Percentiles rank a stretch among this genome's conserved stretches.
Evolutionary conservation across 2,797 vertebrate genomes (phyloP).

Genomic region (Clarias laeviceps): DNA sequence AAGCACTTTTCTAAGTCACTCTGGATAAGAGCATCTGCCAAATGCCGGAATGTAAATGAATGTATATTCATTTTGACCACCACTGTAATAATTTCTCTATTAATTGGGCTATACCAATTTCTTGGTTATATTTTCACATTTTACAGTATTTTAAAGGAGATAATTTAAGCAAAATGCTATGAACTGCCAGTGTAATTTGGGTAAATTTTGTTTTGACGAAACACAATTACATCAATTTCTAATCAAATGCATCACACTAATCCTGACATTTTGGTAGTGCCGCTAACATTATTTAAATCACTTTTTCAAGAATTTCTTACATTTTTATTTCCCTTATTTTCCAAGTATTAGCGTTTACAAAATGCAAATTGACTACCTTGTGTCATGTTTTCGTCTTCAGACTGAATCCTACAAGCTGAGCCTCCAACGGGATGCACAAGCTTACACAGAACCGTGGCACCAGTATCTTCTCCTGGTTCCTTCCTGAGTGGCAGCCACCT

Average conservation of each 20-base stretch:
- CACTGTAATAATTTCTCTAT: background rate
- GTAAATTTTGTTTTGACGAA: background rate
- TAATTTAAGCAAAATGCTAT: background rate
- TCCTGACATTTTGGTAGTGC: background rate
- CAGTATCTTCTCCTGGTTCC: slow-evolving; percentile 79
- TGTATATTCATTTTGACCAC: no score
- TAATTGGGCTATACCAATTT: background rate
- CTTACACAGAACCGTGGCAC: slow-evolving; percentile 79
- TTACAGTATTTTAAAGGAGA: background rate
- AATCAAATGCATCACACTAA: background rate
- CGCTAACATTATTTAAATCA: background rate
- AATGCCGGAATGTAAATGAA: no score
- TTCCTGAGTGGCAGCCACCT: slow-evolving; percentile 70
- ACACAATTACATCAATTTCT: background rate
- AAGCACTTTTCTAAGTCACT: no score
- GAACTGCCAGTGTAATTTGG: background rate
- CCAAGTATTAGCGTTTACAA: background rate
- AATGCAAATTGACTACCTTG: background rate
- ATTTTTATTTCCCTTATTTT: background rate
- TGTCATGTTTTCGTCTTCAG: slow-evolving; percentile 66
- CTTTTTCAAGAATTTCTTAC: background rate
- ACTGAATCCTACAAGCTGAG: slow-evolving; percentile 85
- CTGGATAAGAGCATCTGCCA: no score
- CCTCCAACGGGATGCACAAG: slow-evolving; percentile 79
- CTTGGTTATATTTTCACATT: background rate